Evolutionary conservation across 2,888 invertebrate species (phyloP), one percentile per base, ranked within the genome.

Genomic region (Caenorhabditis sp.): DNA sequence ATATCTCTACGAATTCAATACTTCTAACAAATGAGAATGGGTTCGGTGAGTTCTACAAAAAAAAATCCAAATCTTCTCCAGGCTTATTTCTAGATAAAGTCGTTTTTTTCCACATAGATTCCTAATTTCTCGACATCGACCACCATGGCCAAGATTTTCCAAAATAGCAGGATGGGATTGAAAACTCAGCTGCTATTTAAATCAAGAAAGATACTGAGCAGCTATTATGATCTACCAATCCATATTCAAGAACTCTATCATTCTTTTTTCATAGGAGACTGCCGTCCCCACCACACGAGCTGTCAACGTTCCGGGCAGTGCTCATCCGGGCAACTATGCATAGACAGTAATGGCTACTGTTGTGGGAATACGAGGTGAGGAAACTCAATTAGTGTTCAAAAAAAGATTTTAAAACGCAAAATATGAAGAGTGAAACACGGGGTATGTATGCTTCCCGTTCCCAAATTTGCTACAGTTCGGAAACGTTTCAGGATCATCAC

Each of bases 261-360:
- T n/a, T n/a, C n/a, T n/a, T n/a, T n/a, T n/a, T n/a, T n/a, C n/a
- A n/a, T 61, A 82, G 82, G 61, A 8, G 61, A 77, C 26, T 82
- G 82, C 49, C 54, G 54, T 24, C 41, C 68, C 3, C 44, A 28
- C 22, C 63, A 79, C 31, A 59, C 76, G 4, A 79, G 70, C 51
- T 83, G 82, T 35, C 73, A 61, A 44, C 61, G 19, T 24, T 74
- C 79, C 1, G 63, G 47, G 28, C 49, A 68, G 38, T 83, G 82
- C 31, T 19, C 51, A 10, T 73, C 79, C 3, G 74, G 74, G 10
- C 82, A 83, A 14, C 22, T 83, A 2, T 83, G 82, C 41, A 70
- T 79, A 16, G 82, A 83, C 61, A 54, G 35, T 38, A 58, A 44
- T 28, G 82, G 82, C 1, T 83, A 83, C 35, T 83, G 82, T 58